These are phyloP conservation scores for Drosophila rhopaloa DNA, from an alignment of 1,140 invertebrate species.

Conservation along the genomic window DNA sequence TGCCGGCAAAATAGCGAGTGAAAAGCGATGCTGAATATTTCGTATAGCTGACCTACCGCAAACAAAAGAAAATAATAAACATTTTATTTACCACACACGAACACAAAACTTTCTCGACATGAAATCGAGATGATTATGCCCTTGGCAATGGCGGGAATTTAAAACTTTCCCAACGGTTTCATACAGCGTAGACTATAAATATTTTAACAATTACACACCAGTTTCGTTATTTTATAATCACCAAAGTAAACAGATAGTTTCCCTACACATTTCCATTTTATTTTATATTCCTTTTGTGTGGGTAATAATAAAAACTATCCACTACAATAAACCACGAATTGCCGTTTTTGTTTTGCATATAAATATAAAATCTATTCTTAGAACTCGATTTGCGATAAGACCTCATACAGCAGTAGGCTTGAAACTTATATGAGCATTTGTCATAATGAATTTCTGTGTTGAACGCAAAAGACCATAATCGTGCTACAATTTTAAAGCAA, in stretches of 20 bases:
- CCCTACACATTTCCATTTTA: not conserved
- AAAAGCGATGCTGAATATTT: constrained; percentile 56
- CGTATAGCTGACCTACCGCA: constrained; percentile 64
- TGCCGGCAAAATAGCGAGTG: constrained; percentile 1
- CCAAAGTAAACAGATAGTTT: not conserved
- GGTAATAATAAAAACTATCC: not conserved
- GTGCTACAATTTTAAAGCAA: no score
- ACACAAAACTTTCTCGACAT: constrained; percentile 56
- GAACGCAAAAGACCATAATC: not conserved
- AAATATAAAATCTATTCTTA: not conserved
- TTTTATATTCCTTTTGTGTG: not conserved
- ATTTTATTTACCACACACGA: constrained; percentile 12
- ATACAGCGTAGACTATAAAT: no score
- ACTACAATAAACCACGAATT: not conserved
- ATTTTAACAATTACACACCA: no score
- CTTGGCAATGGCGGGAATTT: constrained; percentile 6
- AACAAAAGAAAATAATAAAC: constrained; percentile 37
- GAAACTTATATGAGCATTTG: no score
- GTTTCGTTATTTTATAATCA: not conserved
- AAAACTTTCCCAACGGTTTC: not conserved
- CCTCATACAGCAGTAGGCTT: not conserved
- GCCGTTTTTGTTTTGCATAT: not conserved
- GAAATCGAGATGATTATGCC: constrained; percentile 11
- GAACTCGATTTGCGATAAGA: not conserved
- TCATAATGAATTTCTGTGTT: not conserved